A percentile compares a stretch with the other conserved stretches of the same genome.
Conservation (phyloP, 2,888 invertebrate species). For the Ichneumoninae sp. region DNA sequence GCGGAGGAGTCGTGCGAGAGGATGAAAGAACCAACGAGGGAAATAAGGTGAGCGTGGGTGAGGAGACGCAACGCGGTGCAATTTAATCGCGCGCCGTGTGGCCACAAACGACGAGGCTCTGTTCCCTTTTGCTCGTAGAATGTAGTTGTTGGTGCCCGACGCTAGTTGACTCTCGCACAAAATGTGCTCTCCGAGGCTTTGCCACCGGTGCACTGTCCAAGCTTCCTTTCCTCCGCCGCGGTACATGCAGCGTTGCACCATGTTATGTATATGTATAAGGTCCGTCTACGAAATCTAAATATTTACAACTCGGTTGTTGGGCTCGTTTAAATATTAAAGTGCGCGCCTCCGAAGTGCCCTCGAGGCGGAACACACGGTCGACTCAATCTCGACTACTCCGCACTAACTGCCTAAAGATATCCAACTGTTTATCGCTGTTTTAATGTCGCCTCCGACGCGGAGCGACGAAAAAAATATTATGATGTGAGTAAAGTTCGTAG, state of each 20-base stretch:
- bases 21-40: slow-evolving; percentile 61
- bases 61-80: slow-evolving; percentile 55
- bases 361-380: neutral
- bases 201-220: neutral
- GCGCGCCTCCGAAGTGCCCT: neutral
- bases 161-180: slow-evolving; percentile 2
- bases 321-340: slow-evolving; percentile 71
- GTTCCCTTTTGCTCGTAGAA: slow-evolving; percentile 3
- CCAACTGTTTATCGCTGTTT: neutral
- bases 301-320: slow-evolving; percentile 66
- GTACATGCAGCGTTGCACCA: neutral
- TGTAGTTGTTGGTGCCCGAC: slow-evolving; percentile 7
- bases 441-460: no score
- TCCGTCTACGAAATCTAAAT: slow-evolving; percentile 67
- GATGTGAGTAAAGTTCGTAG: no score
- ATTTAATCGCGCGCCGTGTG: slow-evolving; percentile 62
- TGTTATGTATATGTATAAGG: slow-evolving; percentile 24
- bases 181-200: slow-evolving; percentile 25
- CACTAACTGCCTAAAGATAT: neutral
- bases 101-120: slow-evolving; percentile 49
- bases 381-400: neutral
- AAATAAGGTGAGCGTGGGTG: slow-evolving; percentile 56
- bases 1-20: neutral
- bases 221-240: neutral
- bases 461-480: no score